A percentile compares a stretch with the other conserved stretches of the same genome.
Evolutionary conservation across 2,888 invertebrate genomes (phyloP).

Genomic region (Altica lythri): DNA sequence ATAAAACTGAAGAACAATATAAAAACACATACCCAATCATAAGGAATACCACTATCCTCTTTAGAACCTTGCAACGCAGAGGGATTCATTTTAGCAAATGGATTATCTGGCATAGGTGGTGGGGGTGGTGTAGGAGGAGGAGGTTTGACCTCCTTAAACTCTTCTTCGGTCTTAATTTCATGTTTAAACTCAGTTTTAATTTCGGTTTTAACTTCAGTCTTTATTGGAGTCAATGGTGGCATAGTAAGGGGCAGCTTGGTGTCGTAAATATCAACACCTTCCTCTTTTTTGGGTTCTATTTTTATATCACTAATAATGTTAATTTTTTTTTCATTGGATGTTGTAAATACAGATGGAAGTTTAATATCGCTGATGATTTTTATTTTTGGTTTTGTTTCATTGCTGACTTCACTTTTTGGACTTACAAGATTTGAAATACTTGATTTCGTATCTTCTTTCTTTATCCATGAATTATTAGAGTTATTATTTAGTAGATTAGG

Average conservation of each 20-base stretch:
- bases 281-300: constrained; percentile 55
- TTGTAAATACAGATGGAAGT: constrained; percentile 48
- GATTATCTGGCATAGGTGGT: constrained; percentile 58
- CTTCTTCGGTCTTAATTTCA: constrained; percentile 51
- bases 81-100: constrained; percentile 58
- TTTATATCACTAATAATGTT: constrained; percentile 56
- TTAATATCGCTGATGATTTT: constrained; percentile 57
- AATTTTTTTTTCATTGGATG: constrained; percentile 50
- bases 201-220: constrained; percentile 54
- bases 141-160: constrained; percentile 34
- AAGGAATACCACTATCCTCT: constrained; percentile 82
- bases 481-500: constrained; percentile 41
- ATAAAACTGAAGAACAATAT: background rate
- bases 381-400: constrained; percentile 55
- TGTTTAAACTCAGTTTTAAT: constrained; percentile 53
- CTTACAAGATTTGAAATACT: too few species aligned
- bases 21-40: constrained; percentile 72
- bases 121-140: too few species aligned
- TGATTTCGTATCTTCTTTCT: constrained; percentile 48
- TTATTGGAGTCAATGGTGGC: constrained; percentile 53
- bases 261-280: constrained; percentile 59
- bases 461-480: constrained; percentile 49
- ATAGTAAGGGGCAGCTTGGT: constrained; percentile 53
- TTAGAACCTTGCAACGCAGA: constrained; percentile 56
- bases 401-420: constrained; percentile 49